Conservation (phyloP, 2,888 invertebrate genomes). For the Dicycla oo region DNA sequence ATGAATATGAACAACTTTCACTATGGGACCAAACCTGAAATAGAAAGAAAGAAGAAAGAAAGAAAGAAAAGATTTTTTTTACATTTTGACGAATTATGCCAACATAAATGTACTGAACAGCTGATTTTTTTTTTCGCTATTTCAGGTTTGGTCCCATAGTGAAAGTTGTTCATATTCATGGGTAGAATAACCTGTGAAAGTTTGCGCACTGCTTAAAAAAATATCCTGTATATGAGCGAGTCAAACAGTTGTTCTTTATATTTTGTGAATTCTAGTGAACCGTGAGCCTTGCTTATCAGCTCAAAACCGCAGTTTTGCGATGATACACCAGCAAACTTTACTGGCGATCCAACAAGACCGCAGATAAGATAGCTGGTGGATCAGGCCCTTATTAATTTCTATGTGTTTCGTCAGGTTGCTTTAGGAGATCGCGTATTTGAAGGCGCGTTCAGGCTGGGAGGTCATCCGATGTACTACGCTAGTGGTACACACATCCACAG, state of each 20-base stretch:
- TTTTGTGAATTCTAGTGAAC: background rate
- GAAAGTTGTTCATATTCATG: no score
- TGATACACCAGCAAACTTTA: background rate
- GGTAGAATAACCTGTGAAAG: no score
- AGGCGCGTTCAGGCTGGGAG: constrained; percentile 96
- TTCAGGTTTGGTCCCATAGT: no score
- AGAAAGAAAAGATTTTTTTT: no score
- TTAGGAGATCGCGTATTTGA: constrained; percentile 96
- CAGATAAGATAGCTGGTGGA: background rate
- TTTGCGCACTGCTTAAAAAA: no score
- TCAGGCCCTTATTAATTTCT: background rate
- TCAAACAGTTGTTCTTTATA: constrained; percentile 3
- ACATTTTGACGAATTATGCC: no score
- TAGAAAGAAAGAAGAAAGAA: no score
- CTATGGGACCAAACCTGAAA: no score
- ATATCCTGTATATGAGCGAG: no score
- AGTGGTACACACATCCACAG: constrained; percentile 97
- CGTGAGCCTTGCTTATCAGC: background rate
- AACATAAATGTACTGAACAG: no score
- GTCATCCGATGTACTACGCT: constrained; percentile 97
- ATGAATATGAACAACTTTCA: no score
- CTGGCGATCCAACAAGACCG: background rate
- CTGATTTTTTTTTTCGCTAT: no score
- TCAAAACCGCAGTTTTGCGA: constrained; percentile 1
- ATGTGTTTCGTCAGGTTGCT: constrained; percentile 91